Evolutionary conservation across 2,797 vertebrate genomes (phyloP).

Genomic region (Phrynocephalus vlangalii): DNA sequence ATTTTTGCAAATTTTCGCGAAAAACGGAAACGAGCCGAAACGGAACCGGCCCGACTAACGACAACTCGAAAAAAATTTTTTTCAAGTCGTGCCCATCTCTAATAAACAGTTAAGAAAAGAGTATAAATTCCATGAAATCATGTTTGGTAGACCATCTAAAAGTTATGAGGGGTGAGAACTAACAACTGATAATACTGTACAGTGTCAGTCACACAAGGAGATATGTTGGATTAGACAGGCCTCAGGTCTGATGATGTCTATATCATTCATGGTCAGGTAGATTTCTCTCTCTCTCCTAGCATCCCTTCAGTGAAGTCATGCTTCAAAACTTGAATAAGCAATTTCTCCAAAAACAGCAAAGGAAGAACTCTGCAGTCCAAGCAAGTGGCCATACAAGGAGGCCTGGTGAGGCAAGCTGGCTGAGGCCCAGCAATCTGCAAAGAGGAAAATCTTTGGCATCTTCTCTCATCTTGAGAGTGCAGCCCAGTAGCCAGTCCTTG

Average conservation of each 20-base stretch:
- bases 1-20: too few species aligned
- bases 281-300: too few species aligned
- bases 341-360: neutral
- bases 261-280: neutral
- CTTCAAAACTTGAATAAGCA: neutral
- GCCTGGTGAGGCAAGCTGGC: conserved; percentile 10
- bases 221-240: neutral
- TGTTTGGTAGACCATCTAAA: too few species aligned
- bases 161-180: too few species aligned
- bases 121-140: too few species aligned
- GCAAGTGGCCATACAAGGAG: neutral
- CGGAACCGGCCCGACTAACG: too few species aligned
- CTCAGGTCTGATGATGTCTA: neutral
- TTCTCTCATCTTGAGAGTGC: conserved; percentile 7
- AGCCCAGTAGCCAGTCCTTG: conserved; percentile 7
- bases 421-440: neutral
- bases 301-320: neutral
- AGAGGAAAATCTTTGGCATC: neutral
- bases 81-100: too few species aligned
- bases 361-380: neutral
- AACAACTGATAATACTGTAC: too few species aligned
- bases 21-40: too few species aligned
- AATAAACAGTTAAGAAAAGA: too few species aligned
- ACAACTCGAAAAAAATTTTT: too few species aligned
- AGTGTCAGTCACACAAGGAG: too few species aligned